Percentiles rank a stretch among this genome's conserved stretches.
phyloP scores from a whole-genome alignment of 2,797 vertebrate genomes.

The Ptychadena robeensis region DNA sequence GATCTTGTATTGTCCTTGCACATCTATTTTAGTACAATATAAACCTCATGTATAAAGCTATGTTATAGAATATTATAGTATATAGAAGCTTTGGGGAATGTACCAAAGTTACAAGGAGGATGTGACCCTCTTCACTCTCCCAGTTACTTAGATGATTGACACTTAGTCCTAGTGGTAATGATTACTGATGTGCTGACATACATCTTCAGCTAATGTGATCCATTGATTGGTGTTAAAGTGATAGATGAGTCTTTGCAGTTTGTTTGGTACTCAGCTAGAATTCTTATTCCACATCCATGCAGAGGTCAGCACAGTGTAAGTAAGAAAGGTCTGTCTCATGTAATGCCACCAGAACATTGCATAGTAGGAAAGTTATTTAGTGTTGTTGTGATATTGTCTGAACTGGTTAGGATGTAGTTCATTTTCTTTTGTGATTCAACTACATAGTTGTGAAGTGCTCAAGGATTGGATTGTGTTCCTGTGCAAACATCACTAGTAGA shows the following conservation, averaged over 20 bases:
- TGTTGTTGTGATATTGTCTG: neutral
- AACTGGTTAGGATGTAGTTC: neutral
- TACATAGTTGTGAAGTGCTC: neutral
- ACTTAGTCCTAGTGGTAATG: neutral
- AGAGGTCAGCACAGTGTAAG: neutral
- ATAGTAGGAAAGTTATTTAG: neutral
- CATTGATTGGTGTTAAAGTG: constrained; percentile 23
- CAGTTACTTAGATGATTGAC: neutral
- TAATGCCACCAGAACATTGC: neutral
- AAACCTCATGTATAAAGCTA: neutral
- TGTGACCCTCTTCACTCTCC: neutral
- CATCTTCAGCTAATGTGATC: constrained; percentile 22
- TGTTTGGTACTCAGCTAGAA: neutral
- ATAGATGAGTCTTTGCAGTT: neutral
- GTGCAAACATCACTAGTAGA: neutral
- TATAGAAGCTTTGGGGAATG: too few relatives aligned
- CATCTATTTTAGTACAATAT: neutral
- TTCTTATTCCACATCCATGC: constrained; percentile 10
- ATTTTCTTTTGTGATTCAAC: neutral
- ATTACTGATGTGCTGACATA: constrained; percentile 26
- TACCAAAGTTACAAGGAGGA: neutral
- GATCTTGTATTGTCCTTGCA: neutral
- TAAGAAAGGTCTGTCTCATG: neutral
- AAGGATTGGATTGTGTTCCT: neutral
- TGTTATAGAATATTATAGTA: too few relatives aligned